A percentile compares a stretch with the other conserved stretches of the same genome.
Conservation (phyloP, 2,113 vertebrate species). For the Dicaeum eximium region DNA sequence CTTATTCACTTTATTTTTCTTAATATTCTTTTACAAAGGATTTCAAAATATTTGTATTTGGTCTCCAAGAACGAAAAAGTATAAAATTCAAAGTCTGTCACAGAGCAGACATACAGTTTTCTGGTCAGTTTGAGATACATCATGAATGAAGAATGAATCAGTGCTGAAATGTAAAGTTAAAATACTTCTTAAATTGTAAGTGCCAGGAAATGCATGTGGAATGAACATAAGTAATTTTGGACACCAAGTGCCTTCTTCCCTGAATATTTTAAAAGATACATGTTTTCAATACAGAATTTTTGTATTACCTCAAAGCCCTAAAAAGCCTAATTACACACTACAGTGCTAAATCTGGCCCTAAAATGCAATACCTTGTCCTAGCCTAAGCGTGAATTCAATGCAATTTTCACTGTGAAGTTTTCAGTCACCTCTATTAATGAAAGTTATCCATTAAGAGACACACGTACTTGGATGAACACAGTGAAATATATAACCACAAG, state of each 20-base stretch:
- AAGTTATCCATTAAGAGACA: not conserved
- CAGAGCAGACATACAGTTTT: not conserved
- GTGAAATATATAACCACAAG: conserved; percentile 92
- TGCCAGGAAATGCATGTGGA: not conserved
- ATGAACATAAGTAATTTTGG: not conserved
- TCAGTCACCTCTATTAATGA: not conserved
- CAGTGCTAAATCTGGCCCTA: not conserved
- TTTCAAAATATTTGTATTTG: not conserved
- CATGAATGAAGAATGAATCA: not conserved
- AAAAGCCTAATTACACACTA: not conserved
- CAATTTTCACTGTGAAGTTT: not conserved
- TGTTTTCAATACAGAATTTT: not conserved
- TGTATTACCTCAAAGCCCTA: not conserved
- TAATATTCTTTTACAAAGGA: not conserved
- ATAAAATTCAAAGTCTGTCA: not conserved
- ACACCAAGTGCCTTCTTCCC: not conserved
- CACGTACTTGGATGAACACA: conserved; percentile 89
- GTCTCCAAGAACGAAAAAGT: not conserved
- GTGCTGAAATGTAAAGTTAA: not conserved
- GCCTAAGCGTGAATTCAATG: not conserved
- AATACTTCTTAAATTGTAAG: not conserved
- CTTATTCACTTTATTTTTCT: not conserved
- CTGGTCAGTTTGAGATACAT: not conserved
- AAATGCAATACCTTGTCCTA: not conserved
- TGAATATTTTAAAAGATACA: not conserved